phyloP scores from a whole-genome alignment of 92 coral and sea anemone species.

The Porites lobata region DNA sequence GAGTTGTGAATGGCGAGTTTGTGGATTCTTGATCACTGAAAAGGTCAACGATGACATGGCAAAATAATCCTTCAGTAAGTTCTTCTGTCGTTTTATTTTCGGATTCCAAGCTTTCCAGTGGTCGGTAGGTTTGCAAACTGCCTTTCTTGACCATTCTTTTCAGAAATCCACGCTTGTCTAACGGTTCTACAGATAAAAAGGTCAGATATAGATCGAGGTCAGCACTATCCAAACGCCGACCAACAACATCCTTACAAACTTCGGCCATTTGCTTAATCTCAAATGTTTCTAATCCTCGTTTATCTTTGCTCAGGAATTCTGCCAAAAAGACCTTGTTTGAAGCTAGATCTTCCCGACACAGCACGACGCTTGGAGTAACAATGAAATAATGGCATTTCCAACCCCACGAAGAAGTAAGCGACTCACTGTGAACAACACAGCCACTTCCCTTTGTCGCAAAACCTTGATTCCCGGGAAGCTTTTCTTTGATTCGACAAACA shows the following conservation, averaged over 20 bases:
- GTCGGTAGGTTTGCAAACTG: conserved; percentile 84
- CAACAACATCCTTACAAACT: conserved; percentile 57
- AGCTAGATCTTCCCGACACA: conserved; percentile 69
- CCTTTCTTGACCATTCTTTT: conserved; percentile 91
- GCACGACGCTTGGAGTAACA: conserved; percentile 77
- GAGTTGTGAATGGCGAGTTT: conserved; percentile 38
- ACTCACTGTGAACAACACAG: conserved; percentile 76
- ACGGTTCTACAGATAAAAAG: conserved; percentile 78
- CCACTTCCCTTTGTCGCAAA: conserved; percentile 85
- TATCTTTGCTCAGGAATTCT: conserved; percentile 81
- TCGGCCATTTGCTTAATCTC: conserved; percentile 84
- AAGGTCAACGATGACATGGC: conserved; percentile 34
- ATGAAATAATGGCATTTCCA: conserved; percentile 86
- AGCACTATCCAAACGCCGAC: conserved; percentile 48
- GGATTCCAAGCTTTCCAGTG: conserved; percentile 62
- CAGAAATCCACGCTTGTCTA: conserved; percentile 87
- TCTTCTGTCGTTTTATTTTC: conserved; percentile 17
- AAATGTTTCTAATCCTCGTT: conserved; percentile 83
- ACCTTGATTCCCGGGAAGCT: conserved; percentile 75
- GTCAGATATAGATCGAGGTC: conserved; percentile 50
- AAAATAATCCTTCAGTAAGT: conserved; percentile 53
- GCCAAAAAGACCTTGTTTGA: conserved; percentile 73
- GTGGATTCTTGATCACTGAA: conserved; percentile 39
- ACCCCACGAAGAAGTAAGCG: conserved; percentile 73
- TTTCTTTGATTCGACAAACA: conserved; percentile 84